Base-by-base conservation (phyloP, 92 coral and sea anemone species). In the Epizoanthus stellaris region DNA sequence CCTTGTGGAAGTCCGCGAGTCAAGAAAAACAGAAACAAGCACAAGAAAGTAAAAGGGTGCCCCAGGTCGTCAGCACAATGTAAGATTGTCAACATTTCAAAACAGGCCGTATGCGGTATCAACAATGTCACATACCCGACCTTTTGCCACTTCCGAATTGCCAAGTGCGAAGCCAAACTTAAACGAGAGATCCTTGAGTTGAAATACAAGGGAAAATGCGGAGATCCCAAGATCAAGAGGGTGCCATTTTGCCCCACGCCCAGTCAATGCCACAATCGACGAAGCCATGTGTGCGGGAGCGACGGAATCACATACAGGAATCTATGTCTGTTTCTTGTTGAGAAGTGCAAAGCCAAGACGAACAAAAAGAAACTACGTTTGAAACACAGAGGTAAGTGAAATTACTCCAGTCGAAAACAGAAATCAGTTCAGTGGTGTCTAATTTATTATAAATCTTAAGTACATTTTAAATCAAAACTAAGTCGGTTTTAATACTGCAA, bases 241-340 rank as follows among this genome's bases (percentile, higher is more conserved):
- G 86, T 68, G 15, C 72, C 57, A 17, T 52, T 63, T 8, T 94
- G 99, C 65, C 93, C 93, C 0, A 20, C 85, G 61, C 85, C 64
- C 43, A 69, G 88, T 23, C 95, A 94, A 70, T 96, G 99, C 53
- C 88, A 88, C 30, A 90, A 87, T 36, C 77, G 86, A 25, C 67
- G 88, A 66, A 72, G 86, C 3, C 93, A 93, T 1, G 79, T 97
- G 10, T 97, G 99, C 40, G 99, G 92, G 14, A 90, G 82, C 76
- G 90, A 97, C 36, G 91, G 86, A 1, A 80, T 80, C 21, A 97
- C 98, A 2, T 97, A 97, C 92, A 93, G 90, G 67, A 97, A 97
- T 67, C 80, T 92, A 14, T 97, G 99, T 69, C 86, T 64, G 5
- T 97, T 94, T 73, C 72, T 90, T 67, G 88, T 89, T 14, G 98